phyloP scores from a whole-genome alignment of 2,888 invertebrate genomes.

The Spialia ferax region DNA sequence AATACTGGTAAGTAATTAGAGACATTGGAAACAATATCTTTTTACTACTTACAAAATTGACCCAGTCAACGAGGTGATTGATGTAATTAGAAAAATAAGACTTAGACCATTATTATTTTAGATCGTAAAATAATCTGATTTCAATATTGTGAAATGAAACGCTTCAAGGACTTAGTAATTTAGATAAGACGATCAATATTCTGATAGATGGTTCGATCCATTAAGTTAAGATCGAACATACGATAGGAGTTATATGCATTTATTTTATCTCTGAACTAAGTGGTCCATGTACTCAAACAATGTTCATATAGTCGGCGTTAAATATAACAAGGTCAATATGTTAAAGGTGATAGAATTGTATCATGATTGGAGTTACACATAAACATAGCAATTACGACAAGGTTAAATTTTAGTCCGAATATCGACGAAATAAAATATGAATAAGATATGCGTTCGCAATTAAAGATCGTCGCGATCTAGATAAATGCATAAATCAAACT shows the following conservation, averaged over 20 bases:
- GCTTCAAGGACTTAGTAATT: conserved; percentile 66
- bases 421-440: conserved; percentile 2
- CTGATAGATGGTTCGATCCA: conserved; percentile 66
- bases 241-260: conserved; percentile 31
- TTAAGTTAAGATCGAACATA: conserved; percentile 61
- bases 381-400: conserved; percentile 3
- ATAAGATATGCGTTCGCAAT: conserved; percentile 21
- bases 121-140: conserved; percentile 21
- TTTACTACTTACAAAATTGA: not conserved
- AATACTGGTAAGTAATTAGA: conserved; percentile 26
- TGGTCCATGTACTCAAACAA: conserved; percentile 29
- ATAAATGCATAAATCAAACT: conserved; percentile 27
- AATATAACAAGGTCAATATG: conserved; percentile 25
- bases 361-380: conserved; percentile 25
- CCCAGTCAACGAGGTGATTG: conserved; percentile 13
- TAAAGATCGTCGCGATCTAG: conserved; percentile 24
- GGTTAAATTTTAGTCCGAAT: conserved; percentile 1
- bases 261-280: conserved; percentile 33
- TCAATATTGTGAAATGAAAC: conserved; percentile 52
- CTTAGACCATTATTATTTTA: conserved; percentile 6
- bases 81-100: conserved; percentile 15
- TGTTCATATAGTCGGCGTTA: conserved; percentile 23
- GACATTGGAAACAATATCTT: conserved; percentile 24
- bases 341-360: conserved; percentile 27
- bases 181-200: conserved; percentile 66